Conservation (phyloP, 1,140 invertebrate genomes). For the Nomia melanderi region DNA sequence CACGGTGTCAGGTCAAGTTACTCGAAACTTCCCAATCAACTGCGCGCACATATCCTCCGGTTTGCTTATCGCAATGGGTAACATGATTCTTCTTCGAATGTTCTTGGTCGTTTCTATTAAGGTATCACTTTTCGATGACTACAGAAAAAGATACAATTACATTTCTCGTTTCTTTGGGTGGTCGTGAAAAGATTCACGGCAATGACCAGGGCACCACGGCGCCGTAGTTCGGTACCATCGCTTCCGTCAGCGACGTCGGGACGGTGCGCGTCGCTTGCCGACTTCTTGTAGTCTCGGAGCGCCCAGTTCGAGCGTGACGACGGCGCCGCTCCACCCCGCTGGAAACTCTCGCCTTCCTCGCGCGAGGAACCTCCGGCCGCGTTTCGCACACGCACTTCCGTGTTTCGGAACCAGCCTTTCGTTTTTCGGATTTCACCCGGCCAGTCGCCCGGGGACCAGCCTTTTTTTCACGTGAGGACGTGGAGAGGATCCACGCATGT, state of each 20-base stretch:
- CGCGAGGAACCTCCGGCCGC: too few species aligned
- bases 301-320: constrained; percentile 6
- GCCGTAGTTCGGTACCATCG: constrained; percentile 29
- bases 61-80: not conserved
- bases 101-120: too few species aligned
- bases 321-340: constrained; percentile 40
- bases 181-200: too few species aligned
- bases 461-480: too few species aligned
- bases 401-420: too few species aligned
- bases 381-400: too few species aligned
- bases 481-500: too few species aligned
- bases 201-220: constrained; percentile 14
- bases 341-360: not conserved
- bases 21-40: constrained; percentile 1
- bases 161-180: not conserved
- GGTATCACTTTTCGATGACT: too few species aligned
- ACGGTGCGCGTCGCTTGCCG: constrained; percentile 19
- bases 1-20: not conserved
- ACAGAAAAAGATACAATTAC: not conserved
- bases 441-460: not conserved
- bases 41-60: not conserved
- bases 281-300: constrained; percentile 13
- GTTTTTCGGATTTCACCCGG: too few species aligned
- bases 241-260: constrained; percentile 23
- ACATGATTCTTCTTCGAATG: not conserved